A percentile compares a stretch with the other conserved stretches of the same genome.
Evolutionary conservation across 92 coral and sea anemone species (phyloP).

Genomic region (Porites evermanni): DNA sequence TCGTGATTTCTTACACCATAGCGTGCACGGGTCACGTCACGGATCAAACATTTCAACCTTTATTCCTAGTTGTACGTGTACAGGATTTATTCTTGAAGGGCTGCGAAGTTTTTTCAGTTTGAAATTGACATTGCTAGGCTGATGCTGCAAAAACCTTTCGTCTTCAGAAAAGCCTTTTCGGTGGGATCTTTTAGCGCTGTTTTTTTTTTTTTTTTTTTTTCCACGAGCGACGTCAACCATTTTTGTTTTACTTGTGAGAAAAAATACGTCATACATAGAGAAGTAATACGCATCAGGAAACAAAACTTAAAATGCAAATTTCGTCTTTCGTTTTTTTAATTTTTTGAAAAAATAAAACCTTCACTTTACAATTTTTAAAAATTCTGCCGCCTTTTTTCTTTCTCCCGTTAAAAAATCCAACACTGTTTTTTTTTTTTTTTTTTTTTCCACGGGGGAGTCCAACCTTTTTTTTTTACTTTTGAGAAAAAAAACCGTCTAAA

Average conservation of each 20-base stretch:
- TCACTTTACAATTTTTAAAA: not conserved
- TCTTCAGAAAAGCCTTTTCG: not conserved
- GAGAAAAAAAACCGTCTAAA: no score
- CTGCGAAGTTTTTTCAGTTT: not conserved
- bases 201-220: no score
- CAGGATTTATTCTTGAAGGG: not conserved
- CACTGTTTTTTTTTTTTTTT: no score
- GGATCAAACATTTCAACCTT: not conserved
- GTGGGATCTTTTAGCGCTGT: not conserved
- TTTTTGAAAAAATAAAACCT: slow-evolving; percentile 12
- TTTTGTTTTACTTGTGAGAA: not conserved
- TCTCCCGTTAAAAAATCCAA: not conserved
- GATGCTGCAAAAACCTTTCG: not conserved
- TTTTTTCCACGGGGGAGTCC: no score
- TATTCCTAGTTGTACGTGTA: not conserved
- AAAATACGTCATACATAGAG: not conserved
- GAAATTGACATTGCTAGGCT: not conserved
- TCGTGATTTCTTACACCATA: no score
- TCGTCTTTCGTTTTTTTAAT: slow-evolving; percentile 27
- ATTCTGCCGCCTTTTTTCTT: not conserved
- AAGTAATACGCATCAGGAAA: not conserved
- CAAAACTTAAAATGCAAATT: slow-evolving; percentile 22
- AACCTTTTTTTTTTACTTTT: no score
- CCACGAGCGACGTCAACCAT: not conserved
- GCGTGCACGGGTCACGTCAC: not conserved